Conservation (phyloP, 2,888 invertebrate genomes). For the Lepetodrilus schrolli region DNA sequence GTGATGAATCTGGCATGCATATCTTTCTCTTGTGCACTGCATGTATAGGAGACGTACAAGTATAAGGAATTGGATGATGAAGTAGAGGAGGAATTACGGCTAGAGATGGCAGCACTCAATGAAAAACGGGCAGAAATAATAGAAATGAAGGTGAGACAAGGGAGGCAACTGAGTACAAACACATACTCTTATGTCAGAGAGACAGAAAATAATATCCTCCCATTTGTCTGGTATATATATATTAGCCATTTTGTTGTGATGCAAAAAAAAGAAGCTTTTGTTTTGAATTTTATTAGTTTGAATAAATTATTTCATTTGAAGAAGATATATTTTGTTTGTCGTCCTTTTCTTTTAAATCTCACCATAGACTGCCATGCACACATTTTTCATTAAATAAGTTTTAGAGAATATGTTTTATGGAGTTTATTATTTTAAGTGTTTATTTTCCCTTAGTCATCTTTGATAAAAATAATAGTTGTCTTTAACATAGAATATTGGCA, state of each 20-base stretch:
- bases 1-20: conserved; percentile 6
- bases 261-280: too few species aligned
- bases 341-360: too few species aligned
- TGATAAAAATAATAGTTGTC: too few species aligned
- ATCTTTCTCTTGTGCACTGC: conserved; percentile 32
- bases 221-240: not conserved
- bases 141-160: conserved; percentile 60
- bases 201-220: not conserved
- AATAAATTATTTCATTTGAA: too few species aligned
- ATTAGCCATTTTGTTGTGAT: conserved; percentile 25
- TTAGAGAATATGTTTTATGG: too few species aligned
- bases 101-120: conserved; percentile 61
- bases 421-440: too few species aligned
- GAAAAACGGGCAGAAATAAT: conserved; percentile 53
- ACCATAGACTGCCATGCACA: too few species aligned
- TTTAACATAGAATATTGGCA: too few species aligned
- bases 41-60: conserved; percentile 69
- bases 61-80: conserved; percentile 71
- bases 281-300: too few species aligned
- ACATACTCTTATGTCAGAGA: not conserved
- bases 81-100: conserved; percentile 65
- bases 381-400: too few species aligned
- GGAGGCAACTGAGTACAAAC: not conserved
- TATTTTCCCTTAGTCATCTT: too few species aligned
- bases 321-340: too few species aligned